Conservation (phyloP, 2,797 vertebrate species). For the Sebastes trivittatus region DNA sequence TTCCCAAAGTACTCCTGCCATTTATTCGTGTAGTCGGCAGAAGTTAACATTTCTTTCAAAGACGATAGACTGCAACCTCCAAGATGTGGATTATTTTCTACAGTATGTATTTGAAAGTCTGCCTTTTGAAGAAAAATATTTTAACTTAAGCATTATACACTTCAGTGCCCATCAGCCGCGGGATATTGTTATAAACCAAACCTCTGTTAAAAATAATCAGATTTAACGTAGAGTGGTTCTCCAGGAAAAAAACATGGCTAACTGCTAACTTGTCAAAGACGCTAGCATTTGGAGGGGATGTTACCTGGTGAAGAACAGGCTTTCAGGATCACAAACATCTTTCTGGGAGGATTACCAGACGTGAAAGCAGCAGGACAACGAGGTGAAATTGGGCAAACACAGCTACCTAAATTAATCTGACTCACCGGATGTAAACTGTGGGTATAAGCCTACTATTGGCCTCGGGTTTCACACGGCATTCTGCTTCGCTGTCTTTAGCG, state of each 20-base stretch:
- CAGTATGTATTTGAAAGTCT: fast-evolving
- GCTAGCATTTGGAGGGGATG: neutral
- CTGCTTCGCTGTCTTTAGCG: neutral
- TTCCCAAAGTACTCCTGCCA: neutral
- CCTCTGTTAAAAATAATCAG: neutral
- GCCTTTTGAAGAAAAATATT: neutral
- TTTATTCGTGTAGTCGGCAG: neutral
- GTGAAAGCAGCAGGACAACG: neutral
- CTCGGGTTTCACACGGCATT: fast-evolving
- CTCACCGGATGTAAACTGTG: neutral
- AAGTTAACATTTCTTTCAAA: neutral
- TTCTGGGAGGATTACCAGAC: neutral
- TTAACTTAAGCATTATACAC: neutral
- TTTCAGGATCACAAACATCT: neutral
- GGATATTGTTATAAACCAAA: neutral
- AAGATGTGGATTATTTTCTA: neutral
- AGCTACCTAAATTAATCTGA: neutral
- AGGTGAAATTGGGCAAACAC: neutral
- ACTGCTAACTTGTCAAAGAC: neutral
- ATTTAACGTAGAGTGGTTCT: neutral
- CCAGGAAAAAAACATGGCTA: neutral
- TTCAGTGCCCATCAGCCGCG: neutral
- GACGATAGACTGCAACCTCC: neutral
- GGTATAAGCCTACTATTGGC: too few species aligned
- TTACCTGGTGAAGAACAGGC: neutral